phyloP scores from a whole-genome alignment of 2,113 vertebrate genomes.

The Cryptotis parvus region DNA sequence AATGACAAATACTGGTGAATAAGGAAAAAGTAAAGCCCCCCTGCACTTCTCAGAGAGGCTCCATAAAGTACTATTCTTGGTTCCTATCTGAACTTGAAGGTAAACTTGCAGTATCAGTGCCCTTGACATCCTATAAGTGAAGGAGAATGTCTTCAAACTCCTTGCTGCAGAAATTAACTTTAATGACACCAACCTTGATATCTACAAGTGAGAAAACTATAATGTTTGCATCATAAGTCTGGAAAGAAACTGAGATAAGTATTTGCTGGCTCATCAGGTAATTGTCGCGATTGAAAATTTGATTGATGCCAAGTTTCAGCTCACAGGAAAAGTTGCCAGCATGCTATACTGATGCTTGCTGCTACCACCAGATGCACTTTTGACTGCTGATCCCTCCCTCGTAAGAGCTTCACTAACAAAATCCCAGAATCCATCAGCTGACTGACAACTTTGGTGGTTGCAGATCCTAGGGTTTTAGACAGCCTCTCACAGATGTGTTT shows the following conservation, averaged over 20 bases:
- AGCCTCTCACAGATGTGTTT: neutral
- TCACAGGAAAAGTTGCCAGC: neutral
- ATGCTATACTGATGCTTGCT: neutral
- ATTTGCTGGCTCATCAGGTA: neutral
- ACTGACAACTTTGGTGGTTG: neutral
- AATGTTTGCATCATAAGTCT: neutral
- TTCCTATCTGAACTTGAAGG: neutral
- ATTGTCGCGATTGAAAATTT: neutral
- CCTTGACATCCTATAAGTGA: neutral
- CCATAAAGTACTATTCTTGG: neutral
- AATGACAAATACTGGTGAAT: neutral
- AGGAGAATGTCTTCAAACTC: neutral
- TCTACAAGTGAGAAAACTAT: neutral
- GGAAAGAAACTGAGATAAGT: neutral
- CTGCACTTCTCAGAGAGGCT: neutral
- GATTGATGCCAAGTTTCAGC: neutral
- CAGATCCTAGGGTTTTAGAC: neutral
- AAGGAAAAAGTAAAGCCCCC: constrained; percentile 1
- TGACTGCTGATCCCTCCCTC: neutral
- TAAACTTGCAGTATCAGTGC: neutral
- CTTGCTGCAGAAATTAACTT: neutral
- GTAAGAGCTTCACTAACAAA: neutral
- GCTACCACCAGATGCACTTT: neutral
- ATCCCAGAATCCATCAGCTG: neutral
- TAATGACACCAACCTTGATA: neutral